A percentile compares a stretch with the other conserved stretches of the same genome.
Conservation (phyloP, 2,797 vertebrate species). For the Mus spretus region DNA sequence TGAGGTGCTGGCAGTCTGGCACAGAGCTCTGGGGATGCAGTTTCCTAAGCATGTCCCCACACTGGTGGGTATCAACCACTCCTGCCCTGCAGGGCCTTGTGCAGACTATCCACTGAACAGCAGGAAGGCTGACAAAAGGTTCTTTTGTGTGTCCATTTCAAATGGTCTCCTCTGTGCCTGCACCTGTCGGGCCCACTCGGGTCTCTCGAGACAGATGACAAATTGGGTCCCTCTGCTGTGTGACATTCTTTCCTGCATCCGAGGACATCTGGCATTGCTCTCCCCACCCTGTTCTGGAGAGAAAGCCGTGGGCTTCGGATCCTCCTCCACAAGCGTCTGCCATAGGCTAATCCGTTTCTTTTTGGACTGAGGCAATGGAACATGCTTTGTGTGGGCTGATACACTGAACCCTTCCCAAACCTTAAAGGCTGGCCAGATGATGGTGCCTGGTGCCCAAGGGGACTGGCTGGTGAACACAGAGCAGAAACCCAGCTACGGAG, state of each 20-base stretch:
- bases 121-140: too few species aligned
- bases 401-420: accelerated
- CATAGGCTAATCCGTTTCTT: not conserved
- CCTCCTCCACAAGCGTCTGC: not conserved
- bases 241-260: not conserved
- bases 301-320: too few species aligned
- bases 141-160: not conserved
- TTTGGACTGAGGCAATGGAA: accelerated
- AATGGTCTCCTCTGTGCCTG: not conserved
- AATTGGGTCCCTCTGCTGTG: not conserved
- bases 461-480: not conserved
- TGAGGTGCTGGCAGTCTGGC: not conserved
- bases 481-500: not conserved
- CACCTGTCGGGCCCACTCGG: accelerated
- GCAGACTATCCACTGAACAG: not conserved
- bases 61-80: not conserved
- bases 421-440: not conserved
- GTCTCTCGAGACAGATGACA: not conserved
- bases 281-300: not conserved
- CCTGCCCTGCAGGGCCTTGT: not conserved
- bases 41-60: accelerated
- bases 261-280: not conserved
- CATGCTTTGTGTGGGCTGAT: accelerated
- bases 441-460: accelerated
- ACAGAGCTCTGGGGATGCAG: not conserved